These are phyloP conservation scores for Sesamia nonagrioides DNA, from an alignment of 1,140 invertebrate species.

Conservation along the genomic window DNA sequence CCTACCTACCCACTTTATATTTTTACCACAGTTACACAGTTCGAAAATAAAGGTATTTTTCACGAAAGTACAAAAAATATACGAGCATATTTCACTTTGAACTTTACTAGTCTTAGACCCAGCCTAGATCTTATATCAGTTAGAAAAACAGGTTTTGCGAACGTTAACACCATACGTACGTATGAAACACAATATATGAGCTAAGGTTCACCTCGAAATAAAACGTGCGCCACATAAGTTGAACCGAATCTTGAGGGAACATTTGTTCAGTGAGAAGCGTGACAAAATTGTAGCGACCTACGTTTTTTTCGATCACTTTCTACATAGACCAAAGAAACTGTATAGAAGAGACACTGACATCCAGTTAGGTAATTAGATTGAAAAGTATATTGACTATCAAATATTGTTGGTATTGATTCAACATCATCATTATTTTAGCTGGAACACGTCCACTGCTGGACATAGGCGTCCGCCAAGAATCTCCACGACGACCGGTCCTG, in stretches of 20 bases:
- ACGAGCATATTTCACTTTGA: neutral
- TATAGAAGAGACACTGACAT: neutral
- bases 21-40: no score
- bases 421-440: no score
- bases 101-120: neutral
- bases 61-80: no score
- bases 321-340: neutral
- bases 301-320: slow-evolving; percentile 77
- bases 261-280: slow-evolving; percentile 84
- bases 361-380: no score
- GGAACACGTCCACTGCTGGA: no score
- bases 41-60: no score
- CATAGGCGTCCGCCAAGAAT: no score
- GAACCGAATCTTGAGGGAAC: slow-evolving; percentile 77
- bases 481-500: no score
- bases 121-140: slow-evolving; percentile 2
- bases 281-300: slow-evolving; percentile 80
- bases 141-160: neutral
- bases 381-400: no score
- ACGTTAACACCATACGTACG: slow-evolving; percentile 24
- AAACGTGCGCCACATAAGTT: slow-evolving; percentile 81
- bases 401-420: no score
- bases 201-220: slow-evolving; percentile 77
- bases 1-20: no score
- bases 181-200: slow-evolving; percentile 70